Evolutionary conservation across 2,888 invertebrate genomes (phyloP).

Genomic region (Oxytorus armatus): DNA sequence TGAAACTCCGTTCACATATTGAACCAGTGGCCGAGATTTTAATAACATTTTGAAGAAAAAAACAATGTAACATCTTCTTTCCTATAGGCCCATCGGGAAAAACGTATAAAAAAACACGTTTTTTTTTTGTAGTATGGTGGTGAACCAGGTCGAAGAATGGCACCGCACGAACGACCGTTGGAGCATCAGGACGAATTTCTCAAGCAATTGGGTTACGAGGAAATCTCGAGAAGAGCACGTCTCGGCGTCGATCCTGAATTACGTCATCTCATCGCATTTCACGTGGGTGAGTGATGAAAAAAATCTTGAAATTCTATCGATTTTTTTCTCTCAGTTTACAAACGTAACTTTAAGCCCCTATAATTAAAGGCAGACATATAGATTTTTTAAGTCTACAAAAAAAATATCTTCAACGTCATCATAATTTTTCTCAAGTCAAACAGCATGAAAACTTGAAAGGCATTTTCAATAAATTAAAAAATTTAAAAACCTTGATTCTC

Average conservation of each 20-base stretch:
- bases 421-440: too few relatives aligned
- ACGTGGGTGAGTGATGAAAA: conserved; percentile 84
- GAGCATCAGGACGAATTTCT: conserved; percentile 88
- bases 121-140: conserved; percentile 84
- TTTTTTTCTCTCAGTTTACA: background rate
- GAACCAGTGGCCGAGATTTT: background rate
- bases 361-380: too few relatives aligned
- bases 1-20: conserved; percentile 15
- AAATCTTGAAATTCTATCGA: background rate
- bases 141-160: conserved; percentile 86
- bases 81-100: too few relatives aligned
- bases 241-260: conserved; percentile 89
- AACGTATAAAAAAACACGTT: background rate
- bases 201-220: conserved; percentile 87
- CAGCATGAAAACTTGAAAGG: too few relatives aligned
- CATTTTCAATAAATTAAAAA: too few relatives aligned
- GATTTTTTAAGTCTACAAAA: too few relatives aligned
- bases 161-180: conserved; percentile 86
- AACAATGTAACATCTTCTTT: too few relatives aligned
- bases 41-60: too few relatives aligned
- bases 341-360: background rate
- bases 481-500: too few relatives aligned
- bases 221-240: conserved; percentile 86
- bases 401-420: too few relatives aligned
- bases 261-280: conserved; percentile 87